Conservation (phyloP, 2,113 vertebrate genomes). For the Macquaria australasica region DNA sequence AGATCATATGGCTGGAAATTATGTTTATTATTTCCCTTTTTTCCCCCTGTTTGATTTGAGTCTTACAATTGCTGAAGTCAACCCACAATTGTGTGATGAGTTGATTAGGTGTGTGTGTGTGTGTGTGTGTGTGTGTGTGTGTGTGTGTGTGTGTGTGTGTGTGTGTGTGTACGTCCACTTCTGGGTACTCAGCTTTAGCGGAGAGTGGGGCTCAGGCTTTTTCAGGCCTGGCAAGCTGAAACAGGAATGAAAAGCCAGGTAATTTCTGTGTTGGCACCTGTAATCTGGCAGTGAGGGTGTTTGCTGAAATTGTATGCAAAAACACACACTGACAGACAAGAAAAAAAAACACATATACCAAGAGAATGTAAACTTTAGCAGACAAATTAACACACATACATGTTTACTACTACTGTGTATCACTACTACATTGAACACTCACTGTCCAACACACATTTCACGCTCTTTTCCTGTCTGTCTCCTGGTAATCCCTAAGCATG, state of each 20-base stretch:
- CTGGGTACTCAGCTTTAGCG: background rate
- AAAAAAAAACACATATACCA: background rate
- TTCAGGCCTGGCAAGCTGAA: constrained; percentile 41
- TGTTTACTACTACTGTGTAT: background rate
- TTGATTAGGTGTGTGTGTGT: constrained; percentile 12
- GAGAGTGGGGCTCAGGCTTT: constrained; percentile 12
- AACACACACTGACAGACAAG: background rate
- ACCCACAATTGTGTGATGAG: background rate
- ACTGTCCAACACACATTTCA: background rate
- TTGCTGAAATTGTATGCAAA: constrained; percentile 23
- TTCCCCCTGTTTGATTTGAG: background rate
- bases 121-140: background rate
- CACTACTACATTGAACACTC: background rate
- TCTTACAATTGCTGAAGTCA: constrained; percentile 1
- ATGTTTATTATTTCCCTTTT: background rate
- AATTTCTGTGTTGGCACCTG: constrained; percentile 54
- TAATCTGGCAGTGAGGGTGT: constrained; percentile 29
- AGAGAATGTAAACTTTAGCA: background rate
- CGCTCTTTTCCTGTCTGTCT: constrained; percentile 2
- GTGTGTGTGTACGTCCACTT: background rate
- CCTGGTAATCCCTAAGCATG: constrained; percentile 47
- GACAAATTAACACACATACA: background rate
- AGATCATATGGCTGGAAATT: background rate
- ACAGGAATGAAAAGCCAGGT: constrained; percentile 12
- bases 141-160: background rate